Conservation (phyloP, 37 sponge, comb jelly and placozoan species). For the Halisarca cf. caerulea region DNA sequence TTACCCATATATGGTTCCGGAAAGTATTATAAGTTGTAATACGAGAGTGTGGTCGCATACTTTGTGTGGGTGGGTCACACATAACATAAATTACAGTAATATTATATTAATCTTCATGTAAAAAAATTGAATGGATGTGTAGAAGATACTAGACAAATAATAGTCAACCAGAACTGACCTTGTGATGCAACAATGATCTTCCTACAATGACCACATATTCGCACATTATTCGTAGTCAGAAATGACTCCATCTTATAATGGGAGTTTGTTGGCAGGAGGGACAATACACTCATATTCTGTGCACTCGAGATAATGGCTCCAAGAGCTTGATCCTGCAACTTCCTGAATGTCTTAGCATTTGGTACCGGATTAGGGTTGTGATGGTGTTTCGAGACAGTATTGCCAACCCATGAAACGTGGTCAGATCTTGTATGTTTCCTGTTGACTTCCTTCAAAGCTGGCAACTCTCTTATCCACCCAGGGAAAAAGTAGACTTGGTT, state of each 20-base stretch:
- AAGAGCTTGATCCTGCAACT: not conserved
- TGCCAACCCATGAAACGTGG: not conserved
- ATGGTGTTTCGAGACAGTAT: not conserved
- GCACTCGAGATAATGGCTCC: not conserved
- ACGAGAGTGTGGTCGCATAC: not conserved
- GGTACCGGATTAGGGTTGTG: conserved; percentile 28
- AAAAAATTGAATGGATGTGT: too few relatives aligned
- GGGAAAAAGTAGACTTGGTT: not conserved
- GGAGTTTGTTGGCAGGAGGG: not conserved
- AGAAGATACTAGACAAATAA: too few relatives aligned
- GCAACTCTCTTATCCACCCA: conserved; percentile 1
- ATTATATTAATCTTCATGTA: too few relatives aligned
- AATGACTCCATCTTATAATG: not conserved
- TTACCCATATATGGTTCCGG: too few relatives aligned
- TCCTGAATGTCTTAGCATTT: conserved; percentile 27
- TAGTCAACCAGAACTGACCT: not conserved
- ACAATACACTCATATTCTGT: not conserved
- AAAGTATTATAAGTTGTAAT: too few relatives aligned
- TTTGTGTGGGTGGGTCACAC: not conserved
- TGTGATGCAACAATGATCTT: not conserved
- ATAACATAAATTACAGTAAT: not conserved
- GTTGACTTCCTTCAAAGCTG: not conserved
- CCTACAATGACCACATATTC: not conserved
- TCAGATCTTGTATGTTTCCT: not conserved
- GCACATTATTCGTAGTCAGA: not conserved